A percentile compares a stretch with the other conserved stretches of the same genome.
phyloP scores from a whole-genome alignment of 2,888 invertebrate species.

The Sinhomidia bicolor region DNA sequence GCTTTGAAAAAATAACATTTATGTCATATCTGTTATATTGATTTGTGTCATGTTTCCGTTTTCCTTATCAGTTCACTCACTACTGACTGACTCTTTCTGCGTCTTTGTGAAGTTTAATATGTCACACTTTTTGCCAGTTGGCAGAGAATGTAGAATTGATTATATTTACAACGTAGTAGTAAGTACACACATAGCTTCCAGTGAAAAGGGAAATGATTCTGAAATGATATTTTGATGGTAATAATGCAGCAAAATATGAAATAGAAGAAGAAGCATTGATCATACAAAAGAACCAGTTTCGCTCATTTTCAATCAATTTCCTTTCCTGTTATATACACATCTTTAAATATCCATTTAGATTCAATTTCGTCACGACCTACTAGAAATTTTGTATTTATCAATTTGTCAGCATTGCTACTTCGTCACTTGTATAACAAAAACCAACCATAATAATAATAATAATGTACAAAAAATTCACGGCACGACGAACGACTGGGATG shows the following conservation, averaged over 20 bases:
- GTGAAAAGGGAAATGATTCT: constrained; percentile 6
- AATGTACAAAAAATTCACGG: background rate
- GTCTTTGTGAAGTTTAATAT: background rate
- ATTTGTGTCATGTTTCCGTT: too few species aligned
- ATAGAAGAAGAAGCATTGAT: constrained; percentile 7
- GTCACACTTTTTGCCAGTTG: background rate
- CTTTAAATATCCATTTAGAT: constrained; percentile 52
- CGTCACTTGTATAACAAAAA: background rate
- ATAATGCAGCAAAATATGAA: constrained; percentile 7
- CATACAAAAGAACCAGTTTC: constrained; percentile 63
- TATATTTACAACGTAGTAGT: background rate
- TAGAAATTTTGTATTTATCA: constrained; percentile 60
- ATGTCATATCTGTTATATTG: too few species aligned
- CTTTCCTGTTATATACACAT: background rate
- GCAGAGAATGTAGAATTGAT: too few species aligned
- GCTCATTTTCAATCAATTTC: constrained; percentile 52
- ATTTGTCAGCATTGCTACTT: constrained; percentile 41
- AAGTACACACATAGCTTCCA: constrained; percentile 36
- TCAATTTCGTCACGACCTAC: constrained; percentile 65
- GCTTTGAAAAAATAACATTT: too few species aligned
- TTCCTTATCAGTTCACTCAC: too few species aligned
- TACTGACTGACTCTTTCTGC: too few species aligned
- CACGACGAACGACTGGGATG: background rate
- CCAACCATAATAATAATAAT: background rate
- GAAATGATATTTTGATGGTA: too few species aligned